phyloP scores from a whole-genome alignment of 2,113 vertebrate genomes.

The Campylomormyrus tamandua region DNA sequence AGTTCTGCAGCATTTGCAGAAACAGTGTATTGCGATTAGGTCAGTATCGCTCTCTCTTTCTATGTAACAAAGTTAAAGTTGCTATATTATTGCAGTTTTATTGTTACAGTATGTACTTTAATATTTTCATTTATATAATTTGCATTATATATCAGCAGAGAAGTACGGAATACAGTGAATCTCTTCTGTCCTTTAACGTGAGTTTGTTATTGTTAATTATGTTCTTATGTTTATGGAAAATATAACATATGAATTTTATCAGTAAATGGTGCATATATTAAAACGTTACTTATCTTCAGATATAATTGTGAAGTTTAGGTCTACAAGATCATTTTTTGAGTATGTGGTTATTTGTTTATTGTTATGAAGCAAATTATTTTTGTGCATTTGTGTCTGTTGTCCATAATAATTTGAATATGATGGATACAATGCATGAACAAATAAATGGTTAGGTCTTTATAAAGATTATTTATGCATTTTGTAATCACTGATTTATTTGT shows the following conservation, averaged over 20 bases:
- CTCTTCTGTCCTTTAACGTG: background rate
- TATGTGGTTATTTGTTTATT: background rate
- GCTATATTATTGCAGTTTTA: background rate
- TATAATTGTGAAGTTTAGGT: background rate
- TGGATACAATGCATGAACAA: background rate
- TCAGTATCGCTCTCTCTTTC: background rate
- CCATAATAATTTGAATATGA: constrained; percentile 22
- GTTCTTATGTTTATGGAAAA: background rate
- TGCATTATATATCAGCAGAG: constrained; percentile 42
- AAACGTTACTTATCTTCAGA: background rate
- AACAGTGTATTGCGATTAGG: background rate
- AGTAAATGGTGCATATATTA: background rate
- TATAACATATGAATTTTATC: background rate
- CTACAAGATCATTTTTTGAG: background rate
- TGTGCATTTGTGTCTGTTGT: constrained; percentile 58
- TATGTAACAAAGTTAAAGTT: background rate
- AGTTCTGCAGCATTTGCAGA: background rate
- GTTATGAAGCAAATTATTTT: constrained; percentile 61
- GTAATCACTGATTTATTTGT: constrained; percentile 32
- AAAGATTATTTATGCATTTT: constrained; percentile 14
- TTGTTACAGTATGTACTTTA: background rate
- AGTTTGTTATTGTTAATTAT: background rate
- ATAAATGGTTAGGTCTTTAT: background rate
- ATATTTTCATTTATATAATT: constrained; percentile 12
- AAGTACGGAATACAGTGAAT: background rate